phyloP scores from a whole-genome alignment of 1,140 invertebrate species.

The Grapholita molesta region DNA sequence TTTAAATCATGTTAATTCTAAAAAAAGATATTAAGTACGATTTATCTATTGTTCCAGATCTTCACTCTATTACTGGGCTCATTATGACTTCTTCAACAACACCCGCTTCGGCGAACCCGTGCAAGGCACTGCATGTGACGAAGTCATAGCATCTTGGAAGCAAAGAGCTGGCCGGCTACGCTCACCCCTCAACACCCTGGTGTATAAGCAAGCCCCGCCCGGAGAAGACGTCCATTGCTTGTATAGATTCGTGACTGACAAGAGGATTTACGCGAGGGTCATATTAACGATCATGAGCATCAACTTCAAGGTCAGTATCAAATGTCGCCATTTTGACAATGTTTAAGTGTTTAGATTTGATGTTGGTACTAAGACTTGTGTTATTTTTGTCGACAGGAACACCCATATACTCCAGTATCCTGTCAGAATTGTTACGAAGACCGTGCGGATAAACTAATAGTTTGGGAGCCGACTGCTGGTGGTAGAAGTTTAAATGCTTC shows the following conservation, averaged over 20 bases:
- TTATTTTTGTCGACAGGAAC: constrained; percentile 77
- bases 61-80: constrained; percentile 94
- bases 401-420: constrained; percentile 87
- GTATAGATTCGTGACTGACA: constrained; percentile 90
- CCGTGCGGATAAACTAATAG: constrained; percentile 88
- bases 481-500: constrained; percentile 57
- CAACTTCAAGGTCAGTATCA: constrained; percentile 80
- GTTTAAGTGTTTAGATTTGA: not conserved
- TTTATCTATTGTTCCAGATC: constrained; percentile 66
- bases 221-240: constrained; percentile 87
- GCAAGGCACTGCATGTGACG: constrained; percentile 89
- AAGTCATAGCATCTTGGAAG: constrained; percentile 90
- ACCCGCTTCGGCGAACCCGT: constrained; percentile 90
- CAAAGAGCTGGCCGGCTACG: constrained; percentile 83
- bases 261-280: constrained; percentile 87
- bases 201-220: constrained; percentile 87
- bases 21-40: not conserved
- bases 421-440: constrained; percentile 91
- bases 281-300: constrained; percentile 85
- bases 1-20: too few species aligned
- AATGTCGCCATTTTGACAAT: not conserved
- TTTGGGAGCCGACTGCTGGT: constrained; percentile 83
- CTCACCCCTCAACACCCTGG: constrained; percentile 90
- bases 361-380: not conserved
- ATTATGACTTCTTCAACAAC: constrained; percentile 95